A percentile compares a stretch with the other conserved stretches of the same genome.
Evolutionary conservation across 2,888 invertebrate species (phyloP).

Genomic region (Acleris cristana): DNA sequence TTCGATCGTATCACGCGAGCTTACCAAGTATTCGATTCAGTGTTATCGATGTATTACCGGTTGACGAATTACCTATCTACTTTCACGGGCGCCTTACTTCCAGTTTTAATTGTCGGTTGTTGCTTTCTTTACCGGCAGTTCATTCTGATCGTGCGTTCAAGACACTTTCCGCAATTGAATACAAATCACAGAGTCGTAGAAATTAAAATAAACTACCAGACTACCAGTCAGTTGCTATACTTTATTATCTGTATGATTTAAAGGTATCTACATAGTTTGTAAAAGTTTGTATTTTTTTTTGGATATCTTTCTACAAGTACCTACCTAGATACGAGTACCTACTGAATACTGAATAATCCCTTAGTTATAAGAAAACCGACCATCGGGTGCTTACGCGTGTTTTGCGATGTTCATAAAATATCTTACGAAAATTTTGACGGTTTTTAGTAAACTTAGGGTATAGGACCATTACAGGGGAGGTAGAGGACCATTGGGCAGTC

Average conservation of each 20-base stretch:
- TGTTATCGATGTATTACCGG: slow-evolving; percentile 38
- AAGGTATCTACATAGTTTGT: no score
- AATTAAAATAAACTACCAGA: neutral
- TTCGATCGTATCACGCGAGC: slow-evolving; percentile 20
- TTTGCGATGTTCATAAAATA: no score
- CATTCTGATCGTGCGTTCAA: slow-evolving; percentile 40
- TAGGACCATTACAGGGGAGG: no score
- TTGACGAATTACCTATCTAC: slow-evolving; percentile 54
- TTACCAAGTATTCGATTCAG: slow-evolving; percentile 20
- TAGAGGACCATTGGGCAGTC: no score
- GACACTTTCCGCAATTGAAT: slow-evolving; percentile 35
- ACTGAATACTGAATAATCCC: no score
- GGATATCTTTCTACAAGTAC: no score
- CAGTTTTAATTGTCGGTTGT: slow-evolving; percentile 47
- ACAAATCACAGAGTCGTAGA: slow-evolving; percentile 5
- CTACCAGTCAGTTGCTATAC: neutral
- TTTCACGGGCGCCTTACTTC: slow-evolving; percentile 52
- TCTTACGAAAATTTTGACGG: no score
- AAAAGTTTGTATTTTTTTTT: no score
- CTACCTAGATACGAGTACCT: no score
- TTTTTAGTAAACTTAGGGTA: no score
- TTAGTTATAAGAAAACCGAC: no score
- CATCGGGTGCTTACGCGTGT: no score
- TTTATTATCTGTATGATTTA: neutral
- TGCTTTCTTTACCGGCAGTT: slow-evolving; percentile 50